Base-by-base conservation (phyloP, 2,113 vertebrate species). In the Mustela lutreola region DNA sequence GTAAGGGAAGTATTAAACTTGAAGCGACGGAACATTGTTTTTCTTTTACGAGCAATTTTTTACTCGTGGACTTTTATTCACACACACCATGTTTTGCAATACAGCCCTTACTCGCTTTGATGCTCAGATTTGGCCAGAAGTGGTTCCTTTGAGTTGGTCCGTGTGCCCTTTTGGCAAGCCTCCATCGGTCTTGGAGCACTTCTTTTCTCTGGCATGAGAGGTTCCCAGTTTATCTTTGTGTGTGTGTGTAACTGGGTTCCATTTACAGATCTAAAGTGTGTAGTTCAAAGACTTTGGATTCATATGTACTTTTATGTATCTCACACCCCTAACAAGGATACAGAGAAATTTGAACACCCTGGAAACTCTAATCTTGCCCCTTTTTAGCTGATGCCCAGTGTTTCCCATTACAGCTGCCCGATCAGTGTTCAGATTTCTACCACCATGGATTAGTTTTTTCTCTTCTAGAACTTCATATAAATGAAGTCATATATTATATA, bases 221-320 rank as follows among this genome's bases (percentile, higher is more conserved):
- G 26, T n/a, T n/a, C 26, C 90, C 1, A 0, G 11, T 91, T 85
- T 71, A 26, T 71, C 70, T 84, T 90, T 91, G 16, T 71, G 56
- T 71, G 50, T 24, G 3, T 89, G 39, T 62, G 88, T 31, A 83
- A 76, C n/a, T 93, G 67, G 78, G 18, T 26, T 26, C 14, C 50
- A 62, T 85, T 90, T 84, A 93, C 26, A 70, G 79, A 70, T 84
- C 33, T 50, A 42, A 90, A 96, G 11, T 84, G 33, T 62, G 9
- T 22, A 21, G 26, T 83, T 65, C 45, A 90, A 53, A 71, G 75
- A 81, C 39, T 73, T 81, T 63, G 80, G 80, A 48, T 18, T 36
- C 28, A 21, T 91, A 2, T 67, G 6, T 90, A 22, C 8, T 18
- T 63, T 85, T 58, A 70, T 79, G 1, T 45, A 63, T 18, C 24